These are phyloP conservation scores for Deilephila porcellus DNA, from an alignment of 2,888 invertebrate genomes.

Conservation along the genomic window DNA sequence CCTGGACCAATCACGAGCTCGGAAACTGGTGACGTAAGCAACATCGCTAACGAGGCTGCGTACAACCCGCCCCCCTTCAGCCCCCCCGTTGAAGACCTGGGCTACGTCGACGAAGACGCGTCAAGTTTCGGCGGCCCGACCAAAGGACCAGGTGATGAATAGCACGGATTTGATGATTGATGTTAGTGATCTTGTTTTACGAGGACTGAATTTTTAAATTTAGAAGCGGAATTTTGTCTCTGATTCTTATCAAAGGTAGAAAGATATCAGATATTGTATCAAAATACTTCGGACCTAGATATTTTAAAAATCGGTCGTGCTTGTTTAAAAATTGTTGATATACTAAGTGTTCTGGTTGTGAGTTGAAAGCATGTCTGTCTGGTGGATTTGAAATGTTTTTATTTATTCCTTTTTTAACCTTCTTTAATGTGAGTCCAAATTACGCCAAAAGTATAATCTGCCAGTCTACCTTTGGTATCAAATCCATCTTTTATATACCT, in stretches of 20 bases:
- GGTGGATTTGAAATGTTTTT: no score
- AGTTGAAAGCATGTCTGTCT: no score
- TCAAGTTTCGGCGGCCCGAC: constrained; percentile 70
- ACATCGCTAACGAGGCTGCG: constrained; percentile 26
- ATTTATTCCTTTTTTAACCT: no score
- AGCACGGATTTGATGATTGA: constrained; percentile 71
- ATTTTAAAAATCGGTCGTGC: no score
- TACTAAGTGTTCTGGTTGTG: no score
- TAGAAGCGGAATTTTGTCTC: constrained; percentile 7
- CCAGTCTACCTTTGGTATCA: no score
- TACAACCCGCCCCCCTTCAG: constrained; percentile 45
- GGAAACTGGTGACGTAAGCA: constrained; percentile 36
- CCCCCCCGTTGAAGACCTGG: constrained; percentile 55
- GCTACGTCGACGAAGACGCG: constrained; percentile 67
- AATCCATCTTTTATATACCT: no score
- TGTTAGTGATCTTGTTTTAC: constrained; percentile 74
- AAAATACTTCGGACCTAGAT: no score
- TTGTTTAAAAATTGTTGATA: no score
- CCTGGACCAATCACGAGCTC: constrained; percentile 45
- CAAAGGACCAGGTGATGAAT: constrained; percentile 81
- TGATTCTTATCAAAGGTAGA: neutral
- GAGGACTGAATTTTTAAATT: constrained; percentile 31
- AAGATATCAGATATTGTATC: no score
- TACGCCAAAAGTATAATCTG: no score
- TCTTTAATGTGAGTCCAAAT: no score